Evolutionary conservation across 2,113 vertebrate genomes (phyloP), one percentile per base, ranked within the genome.

Genomic region (Etheostoma spectabile): DNA sequence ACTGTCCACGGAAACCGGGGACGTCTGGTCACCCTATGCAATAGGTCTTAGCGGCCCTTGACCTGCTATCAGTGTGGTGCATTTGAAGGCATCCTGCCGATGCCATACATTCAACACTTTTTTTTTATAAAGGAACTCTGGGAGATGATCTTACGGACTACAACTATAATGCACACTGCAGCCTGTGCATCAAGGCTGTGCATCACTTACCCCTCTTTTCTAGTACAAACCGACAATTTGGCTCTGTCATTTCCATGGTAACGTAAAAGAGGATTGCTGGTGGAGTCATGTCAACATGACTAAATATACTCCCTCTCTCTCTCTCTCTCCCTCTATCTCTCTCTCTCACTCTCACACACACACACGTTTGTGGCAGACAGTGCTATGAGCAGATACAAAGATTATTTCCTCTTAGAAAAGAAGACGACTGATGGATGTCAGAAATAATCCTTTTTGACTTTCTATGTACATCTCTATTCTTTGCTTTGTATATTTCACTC

Each of bases 221-320:
- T 72, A 62, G 88, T 35, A 27, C 86, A 88, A 90, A 90, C 89
- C 79, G 82, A 88, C 84, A 91, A 90, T 93, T 92, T 88, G 78
- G 84, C 79, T 89, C 89, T 27, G 82, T 88, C 75, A 91, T 94
- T 93, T 86, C 93, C 93, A 93, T 94, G 93, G 92, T 81, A 93
- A 93, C 92, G 27, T 52, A 62, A 83, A 75, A 78, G 67, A 88
- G 73, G 78, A 86, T 64, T 85, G 89, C 77, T 64, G 79, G 80
- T 79, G 90, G 71, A 86, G 82, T 88, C 86, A 93, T 90, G 77
- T 90, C 87, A 27, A 27, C 27, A 27, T 27, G 27, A 27, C 27
- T 93, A 89, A 90, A 93, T 93, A 90, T 91, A 89, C 78, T 85
- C n/a, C 0, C 76, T 71, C 48, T 67, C 79, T 56, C 46, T 30